Percentiles rank a stretch among this genome's conserved stretches.
phyloP scores from a whole-genome alignment of 2,888 invertebrate genomes.

The Rhimphoctona megacephalus region DNA sequence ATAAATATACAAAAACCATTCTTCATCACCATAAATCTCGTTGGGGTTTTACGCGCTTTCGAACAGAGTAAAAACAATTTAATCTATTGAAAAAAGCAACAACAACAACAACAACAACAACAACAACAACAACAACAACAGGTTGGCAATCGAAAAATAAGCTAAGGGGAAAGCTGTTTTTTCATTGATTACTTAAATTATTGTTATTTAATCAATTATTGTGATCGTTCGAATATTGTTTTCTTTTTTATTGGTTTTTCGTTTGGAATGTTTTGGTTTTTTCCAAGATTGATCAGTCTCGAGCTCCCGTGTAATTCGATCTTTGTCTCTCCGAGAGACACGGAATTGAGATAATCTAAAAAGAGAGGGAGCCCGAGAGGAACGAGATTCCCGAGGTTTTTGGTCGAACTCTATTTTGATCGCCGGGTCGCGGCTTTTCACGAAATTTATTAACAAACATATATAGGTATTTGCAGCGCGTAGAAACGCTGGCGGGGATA shows the following conservation, averaged over 20 bases:
- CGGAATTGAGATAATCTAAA: constrained; percentile 27
- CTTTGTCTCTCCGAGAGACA: constrained; percentile 15
- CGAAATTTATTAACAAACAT: constrained; percentile 57
- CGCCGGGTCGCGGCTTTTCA: constrained; percentile 62
- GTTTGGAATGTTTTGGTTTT: not conserved
- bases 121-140: not conserved
- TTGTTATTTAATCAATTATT: not conserved
- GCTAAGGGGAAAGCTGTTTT: not conserved
- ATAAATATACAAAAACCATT: not conserved
- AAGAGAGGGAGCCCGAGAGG: not conserved
- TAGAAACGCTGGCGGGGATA: constrained; percentile 31
- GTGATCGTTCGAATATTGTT: not conserved
- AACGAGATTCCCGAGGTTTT: constrained; percentile 47
- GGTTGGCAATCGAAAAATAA: not conserved
- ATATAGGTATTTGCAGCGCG: constrained; percentile 10
- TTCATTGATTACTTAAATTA: not conserved
- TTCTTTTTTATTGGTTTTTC: not conserved
- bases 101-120: too few relatives aligned
- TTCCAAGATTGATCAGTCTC: not conserved
- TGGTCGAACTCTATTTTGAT: constrained; percentile 67
- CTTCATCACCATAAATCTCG: not conserved
- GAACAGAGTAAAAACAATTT: constrained; percentile 37
- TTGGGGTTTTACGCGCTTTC: constrained; percentile 47
- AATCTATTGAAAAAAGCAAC: not conserved
- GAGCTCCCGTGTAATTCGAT: constrained; percentile 26